phyloP scores from a whole-genome alignment of 2,797 vertebrate species.

The Anomalospiza imberbis region DNA sequence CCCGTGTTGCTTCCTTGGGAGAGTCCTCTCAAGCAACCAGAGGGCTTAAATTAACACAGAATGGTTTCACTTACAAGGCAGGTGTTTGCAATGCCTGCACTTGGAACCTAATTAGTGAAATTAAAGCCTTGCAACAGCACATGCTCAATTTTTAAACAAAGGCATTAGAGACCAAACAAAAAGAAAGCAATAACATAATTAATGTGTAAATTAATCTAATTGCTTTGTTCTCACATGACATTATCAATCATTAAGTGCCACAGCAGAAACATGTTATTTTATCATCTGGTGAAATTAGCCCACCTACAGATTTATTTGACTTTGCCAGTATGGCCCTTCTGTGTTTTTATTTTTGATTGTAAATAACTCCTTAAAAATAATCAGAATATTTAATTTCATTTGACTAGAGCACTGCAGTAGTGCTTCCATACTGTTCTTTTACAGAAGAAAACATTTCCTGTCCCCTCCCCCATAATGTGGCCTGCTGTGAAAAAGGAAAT shows the following conservation, averaged over 20 bases:
- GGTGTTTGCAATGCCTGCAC: neutral
- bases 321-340: neutral
- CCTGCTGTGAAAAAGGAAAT: neutral
- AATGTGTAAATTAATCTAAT: slow-evolving; percentile 41
- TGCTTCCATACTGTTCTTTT: neutral
- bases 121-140: neutral
- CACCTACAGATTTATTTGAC: neutral
- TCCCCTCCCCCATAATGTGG: neutral
- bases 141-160: neutral
- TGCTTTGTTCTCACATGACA: slow-evolving; percentile 1
- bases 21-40: neutral
- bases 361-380: neutral
- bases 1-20: neutral
- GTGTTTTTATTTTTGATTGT: neutral
- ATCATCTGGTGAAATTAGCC: neutral
- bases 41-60: neutral
- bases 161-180: neutral
- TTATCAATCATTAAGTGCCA: slow-evolving; percentile 9
- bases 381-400: neutral
- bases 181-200: slow-evolving; percentile 38
- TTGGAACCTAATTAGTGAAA: slow-evolving; percentile 11
- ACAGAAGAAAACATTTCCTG: neutral
- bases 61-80: neutral
- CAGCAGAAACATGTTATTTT: neutral
- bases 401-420: neutral